phyloP scores from a whole-genome alignment of 2,797 vertebrate species.

The Gymnocypris eckloni region DNA sequence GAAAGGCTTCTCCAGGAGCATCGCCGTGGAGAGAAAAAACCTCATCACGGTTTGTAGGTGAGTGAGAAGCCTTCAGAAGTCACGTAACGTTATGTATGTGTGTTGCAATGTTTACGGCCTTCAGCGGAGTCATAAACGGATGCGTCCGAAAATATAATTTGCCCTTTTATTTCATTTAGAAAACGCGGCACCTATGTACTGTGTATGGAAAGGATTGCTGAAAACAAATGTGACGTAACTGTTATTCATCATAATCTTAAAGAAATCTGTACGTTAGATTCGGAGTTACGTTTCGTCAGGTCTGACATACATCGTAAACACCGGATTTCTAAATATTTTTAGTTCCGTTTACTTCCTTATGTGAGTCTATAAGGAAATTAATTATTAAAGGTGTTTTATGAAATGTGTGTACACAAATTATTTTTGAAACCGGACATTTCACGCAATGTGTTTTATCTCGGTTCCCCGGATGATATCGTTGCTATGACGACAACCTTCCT shows the following conservation, averaged over 20 bases:
- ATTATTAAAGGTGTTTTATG: background rate
- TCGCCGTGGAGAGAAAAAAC: conserved; percentile 91
- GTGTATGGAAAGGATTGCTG: background rate
- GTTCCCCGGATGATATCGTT: conserved; percentile 74
- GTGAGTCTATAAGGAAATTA: background rate
- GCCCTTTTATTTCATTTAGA: background rate
- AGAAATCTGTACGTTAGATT: background rate
- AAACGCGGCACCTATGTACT: background rate
- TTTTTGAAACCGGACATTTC: background rate
- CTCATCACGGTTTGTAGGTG: conserved; percentile 95
- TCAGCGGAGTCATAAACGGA: background rate
- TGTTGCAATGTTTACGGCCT: background rate
- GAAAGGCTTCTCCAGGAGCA: conserved; percentile 85
- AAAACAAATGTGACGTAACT: background rate
- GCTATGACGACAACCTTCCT: conserved; percentile 80
- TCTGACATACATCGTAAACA: background rate
- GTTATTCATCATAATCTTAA: background rate
- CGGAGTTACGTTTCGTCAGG: background rate
- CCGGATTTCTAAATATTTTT: background rate
- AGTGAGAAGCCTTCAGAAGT: conserved; percentile 13
- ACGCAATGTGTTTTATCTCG: conserved; percentile 56
- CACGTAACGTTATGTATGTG: background rate
- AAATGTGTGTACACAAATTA: background rate
- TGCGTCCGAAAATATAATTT: background rate
- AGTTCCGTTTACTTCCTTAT: background rate